Evolutionary conservation across 1,140 invertebrate species (phyloP), one percentile per base, ranked within the genome.

Genomic region (Musca domestica): DNA sequence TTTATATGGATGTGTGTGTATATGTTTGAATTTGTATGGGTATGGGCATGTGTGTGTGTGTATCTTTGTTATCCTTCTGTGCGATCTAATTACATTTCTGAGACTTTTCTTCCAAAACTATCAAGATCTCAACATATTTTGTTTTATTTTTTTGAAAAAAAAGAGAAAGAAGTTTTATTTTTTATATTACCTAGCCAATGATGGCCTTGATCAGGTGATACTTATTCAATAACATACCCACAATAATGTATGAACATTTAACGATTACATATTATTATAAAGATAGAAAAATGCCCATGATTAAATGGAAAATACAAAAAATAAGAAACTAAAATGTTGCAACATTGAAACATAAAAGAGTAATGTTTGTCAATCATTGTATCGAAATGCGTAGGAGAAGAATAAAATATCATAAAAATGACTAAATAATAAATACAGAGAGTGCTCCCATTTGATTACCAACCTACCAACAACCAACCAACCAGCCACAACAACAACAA

Each of bases 161-260:
- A 64, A 64, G 17, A 17, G 22, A 65, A 65, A 65, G 48, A 51
- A 65, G 64, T 65, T 65, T 65, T 65, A 65, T 65, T 65, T 65
- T 48, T 5, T 5, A 2, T 12, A 41, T 41, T 12, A 12, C 10
- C 34, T 41, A 12, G 34, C 10, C 34, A 41, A 5, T 2, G 2
- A 41, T 41, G 34, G 10, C 34, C 34, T 2, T 41, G 12, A 41
- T 5, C 34, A 41, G 34, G 4, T 41, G 34, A 41, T 41, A 41
- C 10, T 41, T 41, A 41, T 12, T 41, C 34, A 7, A 12, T 10
- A 41, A 12, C 10, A 41, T 41, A 41, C 34, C 12, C 12, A 41
- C 34, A 41, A n/a, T 41, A 41, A 5, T 41, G 12, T 10, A 41
- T 41, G 34, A 10, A 41, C 6, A 41, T 41, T 41, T 9, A 7